Percentiles rank a stretch among this genome's conserved stretches.
Evolutionary conservation across 2,113 vertebrate genomes (phyloP).

Genomic region (Microtus pennsylvanicus): DNA sequence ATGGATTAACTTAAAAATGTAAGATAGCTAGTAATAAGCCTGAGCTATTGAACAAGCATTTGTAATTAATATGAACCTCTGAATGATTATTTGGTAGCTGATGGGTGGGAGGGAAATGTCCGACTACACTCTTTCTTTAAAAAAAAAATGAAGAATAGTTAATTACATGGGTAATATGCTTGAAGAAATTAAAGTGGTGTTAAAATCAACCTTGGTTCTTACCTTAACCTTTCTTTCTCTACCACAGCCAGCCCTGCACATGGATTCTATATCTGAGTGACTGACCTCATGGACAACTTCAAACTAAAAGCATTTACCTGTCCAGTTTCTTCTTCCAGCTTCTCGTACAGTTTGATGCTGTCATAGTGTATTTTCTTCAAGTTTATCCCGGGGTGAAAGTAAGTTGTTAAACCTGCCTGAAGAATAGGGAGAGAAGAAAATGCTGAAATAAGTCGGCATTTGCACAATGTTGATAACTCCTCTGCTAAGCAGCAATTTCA

Average conservation of each 20-base stretch:
- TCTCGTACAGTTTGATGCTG: slow-evolving; percentile 97
- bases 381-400: slow-evolving; percentile 99
- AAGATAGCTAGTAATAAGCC: no score
- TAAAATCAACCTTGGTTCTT: background rate
- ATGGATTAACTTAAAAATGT: no score
- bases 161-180: background rate
- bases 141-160: background rate
- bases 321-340: slow-evolving; percentile 95
- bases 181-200: slow-evolving; percentile 38
- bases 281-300: background rate
- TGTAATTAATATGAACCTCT: no score
- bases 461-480: background rate
- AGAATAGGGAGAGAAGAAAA: slow-evolving; percentile 73
- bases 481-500: background rate
- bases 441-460: background rate
- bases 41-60: no score
- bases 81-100: no score
- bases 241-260: background rate
- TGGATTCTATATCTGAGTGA: background rate
- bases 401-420: slow-evolving; percentile 97
- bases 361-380: slow-evolving; percentile 97
- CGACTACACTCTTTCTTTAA: background rate
- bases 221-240: background rate
- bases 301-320: slow-evolving; percentile 89
- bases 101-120: no score